These are phyloP conservation scores for Percina caprodes DNA, from an alignment of 2,113 vertebrate genomes.

Conservation along the genomic window DNA sequence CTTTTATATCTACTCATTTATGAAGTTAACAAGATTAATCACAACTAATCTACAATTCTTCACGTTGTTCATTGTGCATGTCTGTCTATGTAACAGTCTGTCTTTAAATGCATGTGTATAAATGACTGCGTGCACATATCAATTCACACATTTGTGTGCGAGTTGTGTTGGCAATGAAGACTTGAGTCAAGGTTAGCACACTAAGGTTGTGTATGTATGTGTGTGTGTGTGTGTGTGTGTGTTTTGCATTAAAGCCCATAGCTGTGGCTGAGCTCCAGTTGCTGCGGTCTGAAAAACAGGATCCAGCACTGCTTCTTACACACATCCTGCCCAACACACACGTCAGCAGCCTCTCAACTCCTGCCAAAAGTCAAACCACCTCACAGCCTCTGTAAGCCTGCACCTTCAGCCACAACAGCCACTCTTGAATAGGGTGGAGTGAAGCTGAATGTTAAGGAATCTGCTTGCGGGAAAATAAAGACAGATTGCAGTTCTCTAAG, in stretches of 20 bases:
- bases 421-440: constrained; percentile 50
- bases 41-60: constrained; percentile 4
- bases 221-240: constrained; percentile 42
- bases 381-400: constrained; percentile 65
- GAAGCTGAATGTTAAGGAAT: constrained; percentile 43
- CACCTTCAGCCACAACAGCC: constrained; percentile 62
- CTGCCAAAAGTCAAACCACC: constrained; percentile 78
- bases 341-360: constrained; percentile 78
- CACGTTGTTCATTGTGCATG: neutral
- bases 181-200: constrained; percentile 55
- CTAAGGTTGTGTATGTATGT: constrained; percentile 32
- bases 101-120: constrained; percentile 28
- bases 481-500: constrained; percentile 32
- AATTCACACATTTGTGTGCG: constrained; percentile 21
- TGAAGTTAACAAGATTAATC: constrained; percentile 16
- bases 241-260: constrained; percentile 67
- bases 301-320: constrained; percentile 80
- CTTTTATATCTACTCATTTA: constrained; percentile 5
- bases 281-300: constrained; percentile 80
- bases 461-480: constrained; percentile 44
- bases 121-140: constrained; percentile 1
- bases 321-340: constrained; percentile 79
- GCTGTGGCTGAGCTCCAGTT: constrained; percentile 71
- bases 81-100: neutral
- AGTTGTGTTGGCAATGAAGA: constrained; percentile 39